phyloP scores from a whole-genome alignment of 1,140 invertebrate genomes.

The Eubasilissa regina region DNA sequence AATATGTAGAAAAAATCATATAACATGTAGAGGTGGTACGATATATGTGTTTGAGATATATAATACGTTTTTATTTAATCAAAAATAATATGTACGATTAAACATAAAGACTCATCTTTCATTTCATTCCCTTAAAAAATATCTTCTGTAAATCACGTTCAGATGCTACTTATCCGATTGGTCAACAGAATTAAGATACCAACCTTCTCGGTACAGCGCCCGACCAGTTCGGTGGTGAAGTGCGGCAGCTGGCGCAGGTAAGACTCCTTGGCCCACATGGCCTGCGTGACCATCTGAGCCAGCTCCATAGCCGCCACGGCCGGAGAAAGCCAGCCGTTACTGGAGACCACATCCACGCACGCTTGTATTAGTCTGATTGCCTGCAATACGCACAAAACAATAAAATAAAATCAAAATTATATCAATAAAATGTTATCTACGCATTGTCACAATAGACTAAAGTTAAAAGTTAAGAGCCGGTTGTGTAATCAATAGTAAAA shows the following conservation, averaged over 20 bases:
- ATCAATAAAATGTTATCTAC: background rate
- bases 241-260: constrained; percentile 98
- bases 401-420: background rate
- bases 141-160: too few species aligned
- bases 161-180: too few species aligned
- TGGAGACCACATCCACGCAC: constrained; percentile 98
- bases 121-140: too few species aligned
- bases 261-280: constrained; percentile 99
- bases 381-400: constrained; percentile 59
- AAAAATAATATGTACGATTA: too few species aligned
- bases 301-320: constrained; percentile 99
- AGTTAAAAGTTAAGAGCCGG: too few species aligned
- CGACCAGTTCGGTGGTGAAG: constrained; percentile 92
- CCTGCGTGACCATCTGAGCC: constrained; percentile 99
- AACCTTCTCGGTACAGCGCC: constrained; percentile 91
- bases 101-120: too few species aligned
- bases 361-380: constrained; percentile 95
- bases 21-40: too few species aligned
- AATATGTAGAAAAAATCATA: too few species aligned
- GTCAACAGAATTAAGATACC: background rate
- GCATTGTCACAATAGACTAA: background rate
- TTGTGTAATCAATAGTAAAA: too few species aligned
- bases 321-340: constrained; percentile 97
- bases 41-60: too few species aligned
- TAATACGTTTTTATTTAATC: too few species aligned